Base-by-base conservation (phyloP, 1,140 invertebrate genomes). In the Cherax quadricarinatus region DNA sequence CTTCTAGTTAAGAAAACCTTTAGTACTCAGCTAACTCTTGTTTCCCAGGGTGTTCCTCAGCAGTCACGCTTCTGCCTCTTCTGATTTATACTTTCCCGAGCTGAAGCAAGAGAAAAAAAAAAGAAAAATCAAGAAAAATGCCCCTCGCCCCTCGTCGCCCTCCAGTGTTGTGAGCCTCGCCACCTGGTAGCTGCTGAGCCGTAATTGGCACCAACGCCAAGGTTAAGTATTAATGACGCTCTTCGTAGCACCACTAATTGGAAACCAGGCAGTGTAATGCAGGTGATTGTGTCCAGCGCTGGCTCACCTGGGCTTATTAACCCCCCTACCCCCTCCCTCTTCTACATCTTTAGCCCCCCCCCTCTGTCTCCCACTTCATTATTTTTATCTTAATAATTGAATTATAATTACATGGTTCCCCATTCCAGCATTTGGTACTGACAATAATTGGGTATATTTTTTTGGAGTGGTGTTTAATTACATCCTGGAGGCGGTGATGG, bases 371-470 rank as follows among this genome's bases (percentile, higher is more conserved):
- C 73, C 78, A 60, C 75, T 62, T 62, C 24, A n/a, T 88, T 80
- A 53, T 81, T 81, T 88, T 88, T 88, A 88, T 88, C 86, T 88
- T 78, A 88, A 88, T 88, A 88, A 88, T 88, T 88, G 86, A 88
- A 88, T 79, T 88, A 88, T 88, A 88, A 88, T 88, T 88, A 88
- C 48, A 88, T 51, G 86, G 86, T 81, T 88, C 51, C 24, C 86
- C 86, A 78, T 80, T 62, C 75, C 49, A 80, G 86, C 73, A 79
- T 79, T 88, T 81, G 53, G 86, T 80, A 88, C 86, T 57, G 51
- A 88, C 75, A 79, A 80, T 88, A 88, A 88, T 88, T 88, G 78
- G 51, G 21, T 21, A 79, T 62, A 79, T 81, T 81, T 79, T 88
- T 80, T 24, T 24, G n/a, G 6, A 49, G 30, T 57, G 51, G 75